Base-by-base conservation (phyloP, 1,140 invertebrate species). In the Plodia interpunctella region DNA sequence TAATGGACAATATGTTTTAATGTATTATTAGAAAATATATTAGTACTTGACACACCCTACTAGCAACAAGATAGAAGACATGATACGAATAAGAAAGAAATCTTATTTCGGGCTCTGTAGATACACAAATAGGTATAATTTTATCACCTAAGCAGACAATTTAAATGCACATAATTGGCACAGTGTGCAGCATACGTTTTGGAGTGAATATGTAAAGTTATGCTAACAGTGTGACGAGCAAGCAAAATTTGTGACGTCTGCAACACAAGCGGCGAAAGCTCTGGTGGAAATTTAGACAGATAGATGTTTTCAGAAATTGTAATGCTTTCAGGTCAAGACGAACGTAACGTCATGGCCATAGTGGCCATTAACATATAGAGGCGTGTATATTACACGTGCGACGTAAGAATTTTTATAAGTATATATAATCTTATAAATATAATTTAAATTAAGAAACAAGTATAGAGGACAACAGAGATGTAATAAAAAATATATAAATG, bases 121-220 rank as follows among this genome's bases (percentile, higher is more conserved):
- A 44, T 44, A 15, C 13, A n/a, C 38, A 38, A 38, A 28, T 28
- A 8, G n/a, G n/a, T n/a, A 35, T 15, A n/a, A 44, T 44, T 44
- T 44, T 44, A 44, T 44, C 28, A 17, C 3, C 4, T 52, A 62
- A 62, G 55, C 49, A 38, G 59, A 21, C 35, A 9, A 50, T 55
- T 49, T 60, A 30, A 25, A 55, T 55, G 60, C 55, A 49, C 19
- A 53, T 58, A 59, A 68, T 57, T 70, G 72, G 38, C 38, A 17
- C 15, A 15, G 2, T 3, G 13, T 44, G 38, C 38, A 44, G 38
- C 38, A 10, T 35, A 35, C 75, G 74, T 76, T 75, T 78, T 77
- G 76, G 74, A 44, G 72, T 73, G 72, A 83, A 81, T 80, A 83
- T 87, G 81, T 69, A 80, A 83, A 87, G 73, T 83, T 85, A 87